Evolutionary conservation across 2,797 vertebrate species (phyloP).

Genomic region (Oreonectes daqikongensis): DNA sequence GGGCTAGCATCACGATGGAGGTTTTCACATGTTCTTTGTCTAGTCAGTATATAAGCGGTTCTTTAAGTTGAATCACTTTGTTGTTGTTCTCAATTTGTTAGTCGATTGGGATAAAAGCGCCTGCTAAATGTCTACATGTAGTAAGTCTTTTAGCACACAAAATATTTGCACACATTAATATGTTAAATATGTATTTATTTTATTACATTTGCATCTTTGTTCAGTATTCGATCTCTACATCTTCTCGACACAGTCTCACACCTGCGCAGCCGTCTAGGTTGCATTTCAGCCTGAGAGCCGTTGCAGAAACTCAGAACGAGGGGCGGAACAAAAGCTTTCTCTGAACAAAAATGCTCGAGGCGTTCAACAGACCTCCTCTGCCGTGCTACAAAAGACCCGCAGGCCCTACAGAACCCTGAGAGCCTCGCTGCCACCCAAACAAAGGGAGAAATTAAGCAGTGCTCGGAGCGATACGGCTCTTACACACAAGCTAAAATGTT

Average conservation of each 20-base stretch:
- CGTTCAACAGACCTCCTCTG: constrained; percentile 67
- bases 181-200: not conserved
- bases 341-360: constrained; percentile 68
- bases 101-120: not conserved
- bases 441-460: constrained; percentile 79
- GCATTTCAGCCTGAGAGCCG: constrained; percentile 68
- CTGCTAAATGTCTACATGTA: not conserved
- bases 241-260: constrained; percentile 53
- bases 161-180: not conserved
- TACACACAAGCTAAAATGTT: constrained; percentile 68
- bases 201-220: not conserved
- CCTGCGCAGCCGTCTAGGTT: constrained; percentile 63
- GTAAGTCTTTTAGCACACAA: not conserved
- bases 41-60: not conserved
- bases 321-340: constrained; percentile 67
- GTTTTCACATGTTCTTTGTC: too few species aligned
- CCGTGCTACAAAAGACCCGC: constrained; percentile 73
- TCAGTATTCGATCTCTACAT: constrained; percentile 16
- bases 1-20: not conserved
- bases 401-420: constrained; percentile 71
- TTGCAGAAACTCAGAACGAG: constrained; percentile 70
- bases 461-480: constrained; percentile 72
- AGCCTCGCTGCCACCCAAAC: constrained; percentile 72
- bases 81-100: not conserved
- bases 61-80: not conserved